phyloP scores from a whole-genome alignment of 2,113 vertebrate genomes.

The Pelecanoides urinatrix region DNA sequence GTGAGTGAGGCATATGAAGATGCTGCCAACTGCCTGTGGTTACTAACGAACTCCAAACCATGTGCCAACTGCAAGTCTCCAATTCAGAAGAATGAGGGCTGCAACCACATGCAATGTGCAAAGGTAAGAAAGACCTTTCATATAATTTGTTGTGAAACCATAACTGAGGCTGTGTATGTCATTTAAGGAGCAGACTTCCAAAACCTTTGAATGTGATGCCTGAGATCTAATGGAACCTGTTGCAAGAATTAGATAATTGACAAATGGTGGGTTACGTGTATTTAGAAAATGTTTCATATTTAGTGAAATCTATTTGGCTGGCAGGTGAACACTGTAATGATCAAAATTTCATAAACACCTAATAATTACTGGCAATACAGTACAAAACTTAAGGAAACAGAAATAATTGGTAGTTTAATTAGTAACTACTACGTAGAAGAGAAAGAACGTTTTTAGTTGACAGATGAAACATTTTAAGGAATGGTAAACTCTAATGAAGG shows the following conservation, averaged over 20 bases:
- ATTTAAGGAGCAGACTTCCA: not conserved
- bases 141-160: not conserved
- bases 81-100: conserved; percentile 99
- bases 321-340: not conserved
- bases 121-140: conserved; percentile 79
- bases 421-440: not conserved
- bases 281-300: not conserved
- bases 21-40: conserved; percentile 97
- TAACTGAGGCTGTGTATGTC: not conserved
- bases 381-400: not conserved
- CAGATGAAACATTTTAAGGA: not conserved
- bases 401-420: not conserved
- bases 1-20: conserved; percentile 97
- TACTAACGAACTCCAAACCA: conserved; percentile 94
- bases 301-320: not conserved
- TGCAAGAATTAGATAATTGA: not conserved
- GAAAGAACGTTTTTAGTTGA: not conserved
- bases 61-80: conserved; percentile 99
- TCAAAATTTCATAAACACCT: not conserved
- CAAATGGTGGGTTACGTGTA: not conserved
- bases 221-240: not conserved
- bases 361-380: not conserved
- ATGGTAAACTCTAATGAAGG: not conserved
- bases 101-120: conserved; percentile 99
- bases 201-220: not conserved